These are phyloP conservation scores for Hypsibius dujardini DNA, from an alignment of 1,140 invertebrate genomes.

Conservation along the genomic window DNA sequence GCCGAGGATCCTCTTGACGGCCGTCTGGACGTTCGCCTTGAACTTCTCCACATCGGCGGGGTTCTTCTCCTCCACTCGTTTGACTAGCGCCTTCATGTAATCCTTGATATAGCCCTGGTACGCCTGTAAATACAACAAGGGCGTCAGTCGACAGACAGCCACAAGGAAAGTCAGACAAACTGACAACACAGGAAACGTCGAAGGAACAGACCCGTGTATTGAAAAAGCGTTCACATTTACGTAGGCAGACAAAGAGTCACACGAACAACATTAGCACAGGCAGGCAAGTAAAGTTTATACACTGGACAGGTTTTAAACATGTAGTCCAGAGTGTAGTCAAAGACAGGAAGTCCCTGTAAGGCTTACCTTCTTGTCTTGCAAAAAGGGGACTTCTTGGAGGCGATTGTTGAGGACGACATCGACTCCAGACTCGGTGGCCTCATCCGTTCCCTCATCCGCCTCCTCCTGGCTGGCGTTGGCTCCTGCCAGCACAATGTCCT, in stretches of 20 bases:
- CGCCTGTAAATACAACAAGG: conserved; percentile 30
- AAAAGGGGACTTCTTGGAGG: conserved; percentile 59
- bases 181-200: no score
- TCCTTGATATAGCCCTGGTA: conserved; percentile 82
- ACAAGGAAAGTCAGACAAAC: no score
- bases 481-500: conserved; percentile 58
- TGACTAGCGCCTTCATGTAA: conserved; percentile 83
- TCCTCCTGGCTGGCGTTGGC: conserved; percentile 65
- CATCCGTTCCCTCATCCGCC: conserved; percentile 62
- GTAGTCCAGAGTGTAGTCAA: no score
- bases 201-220: no score
- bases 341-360: no score
- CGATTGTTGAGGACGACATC: conserved; percentile 83
- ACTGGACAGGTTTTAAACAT: no score
- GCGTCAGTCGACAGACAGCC: no score
- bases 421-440: conserved; percentile 54
- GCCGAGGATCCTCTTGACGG: conserved; percentile 75
- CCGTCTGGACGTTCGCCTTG: conserved; percentile 81
- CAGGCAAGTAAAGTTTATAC: no score
- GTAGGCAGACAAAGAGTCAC: no score
- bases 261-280: no score
- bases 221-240: no score
- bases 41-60: conserved; percentile 64
- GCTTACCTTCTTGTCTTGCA: conserved; percentile 30
- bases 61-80: conserved; percentile 55